Conservation (phyloP, 2,113 vertebrate species). For the Oncorhynchus mykiss region DNA sequence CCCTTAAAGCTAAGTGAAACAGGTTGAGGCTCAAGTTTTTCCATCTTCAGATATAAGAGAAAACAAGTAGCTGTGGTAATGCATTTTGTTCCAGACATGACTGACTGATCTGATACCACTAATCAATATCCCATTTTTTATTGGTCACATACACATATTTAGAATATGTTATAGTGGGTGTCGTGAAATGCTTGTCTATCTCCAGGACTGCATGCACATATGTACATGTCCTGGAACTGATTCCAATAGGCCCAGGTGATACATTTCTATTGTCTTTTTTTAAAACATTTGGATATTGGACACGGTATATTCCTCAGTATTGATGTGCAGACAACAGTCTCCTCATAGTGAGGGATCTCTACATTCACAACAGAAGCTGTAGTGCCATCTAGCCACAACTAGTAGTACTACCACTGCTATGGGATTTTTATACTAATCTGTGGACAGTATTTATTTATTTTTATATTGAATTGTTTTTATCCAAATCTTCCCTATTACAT, state of each 20-base stretch:
- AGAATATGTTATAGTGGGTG: no score
- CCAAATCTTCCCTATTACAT: conserved; percentile 33
- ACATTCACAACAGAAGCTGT: conserved; percentile 13
- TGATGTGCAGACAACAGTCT: not conserved
- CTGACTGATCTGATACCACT: no score
- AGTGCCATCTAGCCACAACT: conserved; percentile 49
- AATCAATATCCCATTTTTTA: no score
- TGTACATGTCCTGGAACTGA: not conserved
- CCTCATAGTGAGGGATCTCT: not conserved
- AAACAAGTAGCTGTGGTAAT: not conserved
- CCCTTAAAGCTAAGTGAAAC: conserved; percentile 1
- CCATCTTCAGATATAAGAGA: not conserved
- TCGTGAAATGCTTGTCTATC: conserved; percentile 18
- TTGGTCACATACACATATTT: no score
- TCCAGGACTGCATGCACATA: no score
- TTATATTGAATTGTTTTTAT: conserved; percentile 35
- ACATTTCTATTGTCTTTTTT: no score
- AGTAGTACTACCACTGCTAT: conserved; percentile 19
- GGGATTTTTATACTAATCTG: not conserved
- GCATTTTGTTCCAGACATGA: no score
- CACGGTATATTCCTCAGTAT: no score
- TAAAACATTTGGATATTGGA: no score
- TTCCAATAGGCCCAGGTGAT: not conserved
- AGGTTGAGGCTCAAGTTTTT: not conserved
- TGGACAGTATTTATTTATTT: conserved; percentile 11